Conservation (phyloP, 2,113 vertebrate species). For the Semicossyphus pulcher region DNA sequence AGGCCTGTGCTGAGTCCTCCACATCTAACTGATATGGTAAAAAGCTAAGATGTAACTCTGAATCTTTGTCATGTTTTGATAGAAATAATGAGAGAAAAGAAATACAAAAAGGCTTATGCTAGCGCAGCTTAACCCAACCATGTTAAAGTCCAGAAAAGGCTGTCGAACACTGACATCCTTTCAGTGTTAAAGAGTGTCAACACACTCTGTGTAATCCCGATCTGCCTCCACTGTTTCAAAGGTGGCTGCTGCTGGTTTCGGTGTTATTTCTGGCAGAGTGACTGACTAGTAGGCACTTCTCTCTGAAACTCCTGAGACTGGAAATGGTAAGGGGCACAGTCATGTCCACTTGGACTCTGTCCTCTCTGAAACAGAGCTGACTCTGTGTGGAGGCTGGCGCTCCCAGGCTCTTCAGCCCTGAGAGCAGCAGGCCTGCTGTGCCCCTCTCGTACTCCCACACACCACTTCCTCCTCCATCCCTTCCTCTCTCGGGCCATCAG, state of each 20-base stretch:
- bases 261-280: constrained; percentile 71
- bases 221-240: constrained; percentile 53
- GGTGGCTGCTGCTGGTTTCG: constrained; percentile 33
- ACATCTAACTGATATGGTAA: not conserved
- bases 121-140: not conserved
- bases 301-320: constrained; percentile 55
- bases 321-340: constrained; percentile 55
- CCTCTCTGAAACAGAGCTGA: constrained; percentile 60
- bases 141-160: constrained; percentile 27
- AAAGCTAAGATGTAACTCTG: not conserved
- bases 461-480: constrained; percentile 54
- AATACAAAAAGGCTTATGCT: not conserved
- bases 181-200: constrained; percentile 49
- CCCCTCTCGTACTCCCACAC: constrained; percentile 51
- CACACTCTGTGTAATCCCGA: constrained; percentile 50
- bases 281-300: constrained; percentile 58
- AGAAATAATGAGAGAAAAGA: constrained; percentile 11
- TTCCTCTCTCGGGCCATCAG: constrained; percentile 36
- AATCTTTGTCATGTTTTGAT: constrained; percentile 5
- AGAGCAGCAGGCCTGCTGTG: constrained; percentile 70
- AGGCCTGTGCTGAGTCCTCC: not conserved
- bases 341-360: constrained; percentile 58
- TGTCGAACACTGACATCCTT: constrained; percentile 59
- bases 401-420: constrained; percentile 66
- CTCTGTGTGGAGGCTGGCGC: constrained; percentile 61